Evolutionary conservation across 2,888 invertebrate species (phyloP).

Genomic region (Drosophila mercatorum): DNA sequence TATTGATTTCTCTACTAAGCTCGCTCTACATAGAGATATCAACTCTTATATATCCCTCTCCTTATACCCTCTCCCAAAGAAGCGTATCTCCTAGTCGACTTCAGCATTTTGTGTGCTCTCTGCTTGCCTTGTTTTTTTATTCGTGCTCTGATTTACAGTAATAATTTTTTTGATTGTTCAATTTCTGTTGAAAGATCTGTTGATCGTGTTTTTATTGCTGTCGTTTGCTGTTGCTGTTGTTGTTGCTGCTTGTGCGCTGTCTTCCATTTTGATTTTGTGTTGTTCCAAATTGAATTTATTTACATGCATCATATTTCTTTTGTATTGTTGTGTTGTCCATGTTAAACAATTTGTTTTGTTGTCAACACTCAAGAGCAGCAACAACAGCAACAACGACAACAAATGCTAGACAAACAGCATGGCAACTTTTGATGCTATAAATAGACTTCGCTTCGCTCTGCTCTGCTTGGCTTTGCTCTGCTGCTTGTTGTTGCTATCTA

Average conservation of each 20-base stretch:
- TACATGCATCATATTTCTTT: slow-evolving; percentile 80
- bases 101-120: background rate
- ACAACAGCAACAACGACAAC: slow-evolving; percentile 3
- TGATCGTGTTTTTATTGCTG: slow-evolving; percentile 43
- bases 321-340: slow-evolving; percentile 61
- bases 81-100: slow-evolving; percentile 34
- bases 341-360: slow-evolving; percentile 78
- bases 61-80: background rate
- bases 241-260: slow-evolving; percentile 39
- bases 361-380: slow-evolving; percentile 66
- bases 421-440: slow-evolving; percentile 58
- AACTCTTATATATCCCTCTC: no score
- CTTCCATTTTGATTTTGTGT: slow-evolving; percentile 39
- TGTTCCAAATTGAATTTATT: slow-evolving; percentile 73
- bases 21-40: background rate
- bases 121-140: background rate
- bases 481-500: slow-evolving; percentile 25
- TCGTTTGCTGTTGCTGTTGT: slow-evolving; percentile 11
- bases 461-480: slow-evolving; percentile 23
- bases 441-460: slow-evolving; percentile 33
- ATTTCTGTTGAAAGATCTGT: slow-evolving; percentile 51
- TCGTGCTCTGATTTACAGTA: slow-evolving; percentile 48
- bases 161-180: slow-evolving; percentile 59
- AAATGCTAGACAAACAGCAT: slow-evolving; percentile 41
- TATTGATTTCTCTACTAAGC: background rate